A percentile compares a stretch with the other conserved stretches of the same genome.
phyloP scores from a whole-genome alignment of 1,140 invertebrate species.

The Drosophila elegans region DNA sequence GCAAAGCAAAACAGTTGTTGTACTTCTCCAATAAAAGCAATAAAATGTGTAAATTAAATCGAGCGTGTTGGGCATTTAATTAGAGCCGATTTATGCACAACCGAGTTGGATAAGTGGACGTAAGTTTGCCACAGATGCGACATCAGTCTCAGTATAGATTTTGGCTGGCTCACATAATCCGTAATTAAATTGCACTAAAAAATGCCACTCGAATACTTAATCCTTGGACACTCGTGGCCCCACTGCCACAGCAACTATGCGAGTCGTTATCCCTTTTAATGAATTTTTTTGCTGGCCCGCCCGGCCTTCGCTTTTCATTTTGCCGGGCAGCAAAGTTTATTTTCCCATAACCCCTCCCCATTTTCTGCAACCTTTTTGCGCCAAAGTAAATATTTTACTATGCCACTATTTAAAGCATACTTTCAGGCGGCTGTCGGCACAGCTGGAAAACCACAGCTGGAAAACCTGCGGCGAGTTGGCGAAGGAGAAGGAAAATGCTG shows the following conservation, averaged over 20 bases:
- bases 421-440: conserved; percentile 66
- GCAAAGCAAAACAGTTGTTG: conserved; percentile 19
- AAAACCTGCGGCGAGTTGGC: conserved; percentile 27
- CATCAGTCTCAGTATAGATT: conserved; percentile 32
- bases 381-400: conserved; percentile 81
- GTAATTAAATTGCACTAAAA: conserved; percentile 78
- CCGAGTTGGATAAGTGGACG: conserved; percentile 7
- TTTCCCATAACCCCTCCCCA: conserved; percentile 17
- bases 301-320: conserved; percentile 61
- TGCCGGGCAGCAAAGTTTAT: conserved; percentile 44
- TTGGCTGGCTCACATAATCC: conserved; percentile 67
- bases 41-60: conserved; percentile 68
- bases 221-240: conserved; percentile 40
- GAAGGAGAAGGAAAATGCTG: conserved; percentile 12
- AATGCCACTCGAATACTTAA: conserved; percentile 65
- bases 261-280: conserved; percentile 82
- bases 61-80: conserved; percentile 63
- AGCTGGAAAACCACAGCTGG: conserved; percentile 62
- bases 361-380: conserved; percentile 47
- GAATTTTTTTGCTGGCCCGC: conserved; percentile 69
- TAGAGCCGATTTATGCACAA: conserved; percentile 47
- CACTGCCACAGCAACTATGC: conserved; percentile 58
- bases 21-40: conserved; percentile 51
- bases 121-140: conserved; percentile 19
- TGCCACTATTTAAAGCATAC: conserved; percentile 77